These are phyloP conservation scores for Elephantulus edwardii DNA, from an alignment of 2,113 vertebrate species.

Conservation along the genomic window DNA sequence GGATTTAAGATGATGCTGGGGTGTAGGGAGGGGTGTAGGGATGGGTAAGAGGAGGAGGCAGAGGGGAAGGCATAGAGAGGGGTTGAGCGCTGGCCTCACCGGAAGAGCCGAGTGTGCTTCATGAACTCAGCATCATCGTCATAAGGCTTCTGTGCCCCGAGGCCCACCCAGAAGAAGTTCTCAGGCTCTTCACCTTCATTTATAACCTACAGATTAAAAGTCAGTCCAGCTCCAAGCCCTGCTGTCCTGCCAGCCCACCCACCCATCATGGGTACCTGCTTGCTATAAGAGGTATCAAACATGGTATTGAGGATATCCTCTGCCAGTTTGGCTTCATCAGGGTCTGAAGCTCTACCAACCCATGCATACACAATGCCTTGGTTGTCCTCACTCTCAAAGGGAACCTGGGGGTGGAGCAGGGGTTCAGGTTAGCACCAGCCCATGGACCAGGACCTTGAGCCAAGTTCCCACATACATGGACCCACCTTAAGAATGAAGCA, in stretches of 20 bases:
- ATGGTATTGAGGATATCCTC: conserved; percentile 98
- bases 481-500: conserved; percentile 98
- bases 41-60: no score
- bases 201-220: conserved; percentile 87
- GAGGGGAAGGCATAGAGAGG: no score
- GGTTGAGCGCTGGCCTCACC: conserved; percentile 81
- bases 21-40: not conserved
- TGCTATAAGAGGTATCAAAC: conserved; percentile 98
- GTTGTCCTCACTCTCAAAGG: conserved; percentile 98
- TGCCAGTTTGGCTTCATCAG: conserved; percentile 94
- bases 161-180: conserved; percentile 99
- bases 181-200: conserved; percentile 97
- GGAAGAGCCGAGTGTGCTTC: conserved; percentile 96
- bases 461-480: fast-evolving
- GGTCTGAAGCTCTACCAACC: conserved; percentile 95
- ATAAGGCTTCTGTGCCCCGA: conserved; percentile 93
- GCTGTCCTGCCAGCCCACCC: fast-evolving
- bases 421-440: not conserved
- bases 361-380: conserved; percentile 98
- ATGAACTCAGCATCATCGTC: conserved; percentile 97
- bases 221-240: not conserved
- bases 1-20: no score
- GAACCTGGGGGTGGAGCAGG: conserved; percentile 86
- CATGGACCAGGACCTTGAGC: fast-evolving
- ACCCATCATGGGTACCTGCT: conserved; percentile 86